Evolutionary conservation across 1,140 invertebrate genomes (phyloP), one percentile per base, ranked within the genome.

Genomic region (Micrasema minimum): DNA sequence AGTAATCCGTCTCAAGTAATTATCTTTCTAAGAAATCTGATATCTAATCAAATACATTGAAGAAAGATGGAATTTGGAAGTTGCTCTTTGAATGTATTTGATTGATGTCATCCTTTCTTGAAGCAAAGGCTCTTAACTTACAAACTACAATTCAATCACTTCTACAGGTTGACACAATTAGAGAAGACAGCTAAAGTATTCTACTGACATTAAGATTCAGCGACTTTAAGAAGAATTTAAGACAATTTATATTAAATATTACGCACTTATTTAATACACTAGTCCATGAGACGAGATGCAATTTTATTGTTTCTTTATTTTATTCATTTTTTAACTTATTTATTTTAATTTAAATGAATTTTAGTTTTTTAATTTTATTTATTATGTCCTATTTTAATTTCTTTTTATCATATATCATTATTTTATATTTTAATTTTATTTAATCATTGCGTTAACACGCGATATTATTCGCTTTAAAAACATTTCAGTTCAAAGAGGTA

Each of bases 1-100:
- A 62, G 20, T 35, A 20, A 20, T 20, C 2, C 18, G 9, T 3
- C 5, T 35, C 23, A 41, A 9, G 18, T 59, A 18, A 14, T 38
- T 16, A 20, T 59, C 18, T 59, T 35, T 59, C 55, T 16, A 59
- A 59, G 55, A 59, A 59, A 59, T 59, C 7, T 10, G 14, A 12
- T 48, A 41, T 45, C 41, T 46, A 46, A 45, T 26, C 23, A 64
- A 64, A 64, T 46, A 64, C 59, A 64, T 64, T 64, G 38, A 64
- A 46, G 43, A 64, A 31, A 71, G 73, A 68, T 75, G 73, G 66
- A 71, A 75, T 71, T 57, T 75, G 73, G 73, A 75, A 75, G 73
- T 75, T 75, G 72, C 73, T 75, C 66, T 71, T 59, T 20, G 57
- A 45, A 37, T 61, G 69, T 46, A 55, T 72, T 69, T 55, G 50